Conservation (phyloP, 2,797 vertebrate genomes). For the Taeniopygia guttata region DNA sequence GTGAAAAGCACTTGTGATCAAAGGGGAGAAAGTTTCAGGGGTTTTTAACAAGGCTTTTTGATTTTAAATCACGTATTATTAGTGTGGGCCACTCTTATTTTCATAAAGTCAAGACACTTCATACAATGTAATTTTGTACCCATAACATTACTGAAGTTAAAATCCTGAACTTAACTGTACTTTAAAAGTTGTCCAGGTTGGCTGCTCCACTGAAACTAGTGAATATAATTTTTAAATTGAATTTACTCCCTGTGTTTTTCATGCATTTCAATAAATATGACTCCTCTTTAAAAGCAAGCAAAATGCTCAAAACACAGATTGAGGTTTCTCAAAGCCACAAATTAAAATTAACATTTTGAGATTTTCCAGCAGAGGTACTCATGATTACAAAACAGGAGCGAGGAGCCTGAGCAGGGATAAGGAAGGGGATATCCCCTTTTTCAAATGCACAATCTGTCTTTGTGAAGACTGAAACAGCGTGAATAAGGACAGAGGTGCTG, state of each 20-base stretch:
- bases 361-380: background rate
- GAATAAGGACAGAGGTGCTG: background rate
- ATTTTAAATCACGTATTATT: constrained; percentile 19
- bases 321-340: background rate
- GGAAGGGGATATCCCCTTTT: background rate
- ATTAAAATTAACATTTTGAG: background rate
- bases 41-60: constrained; percentile 1
- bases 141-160: background rate
- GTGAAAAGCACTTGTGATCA: constrained; percentile 11
- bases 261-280: background rate
- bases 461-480: background rate
- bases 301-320: background rate
- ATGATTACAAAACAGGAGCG: background rate
- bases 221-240: background rate
- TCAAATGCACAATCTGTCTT: background rate
- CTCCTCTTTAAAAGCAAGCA: background rate
- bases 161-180: constrained; percentile 14
- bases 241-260: background rate
- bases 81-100: background rate
- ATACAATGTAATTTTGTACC: background rate
- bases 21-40: background rate
- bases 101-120: background rate
- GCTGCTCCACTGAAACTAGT: background rate
- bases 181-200: background rate
- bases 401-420: background rate